A percentile compares a stretch with the other conserved stretches of the same genome.
Conservation (phyloP, 37 sponge, comb jelly and placozoan genomes). For the Eunapius fragilis region DNA sequence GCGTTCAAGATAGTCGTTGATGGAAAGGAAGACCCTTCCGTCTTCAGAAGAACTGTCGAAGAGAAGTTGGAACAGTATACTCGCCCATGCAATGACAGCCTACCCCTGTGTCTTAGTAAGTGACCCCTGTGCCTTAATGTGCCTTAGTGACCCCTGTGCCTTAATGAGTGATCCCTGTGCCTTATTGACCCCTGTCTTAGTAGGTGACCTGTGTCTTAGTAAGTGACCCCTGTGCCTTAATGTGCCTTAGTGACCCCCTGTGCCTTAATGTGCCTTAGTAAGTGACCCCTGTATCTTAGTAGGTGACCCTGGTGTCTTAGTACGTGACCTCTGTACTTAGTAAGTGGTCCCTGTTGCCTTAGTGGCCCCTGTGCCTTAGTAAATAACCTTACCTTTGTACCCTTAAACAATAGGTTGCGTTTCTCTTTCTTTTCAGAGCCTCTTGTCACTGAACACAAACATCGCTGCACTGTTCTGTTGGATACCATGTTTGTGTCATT, state of each 20-base stretch:
- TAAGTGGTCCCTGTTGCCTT: no score
- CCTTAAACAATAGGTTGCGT: no score
- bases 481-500: constrained; percentile 19
- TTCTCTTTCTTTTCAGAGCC: background rate
- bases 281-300: no score
- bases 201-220: background rate
- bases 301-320: no score
- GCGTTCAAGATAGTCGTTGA: background rate
- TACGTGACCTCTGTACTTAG: no score
- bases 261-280: background rate
- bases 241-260: background rate
- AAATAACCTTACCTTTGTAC: background rate
- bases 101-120: background rate
- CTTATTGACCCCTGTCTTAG: background rate
- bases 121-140: background rate
- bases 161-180: no score
- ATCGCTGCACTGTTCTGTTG: constrained; percentile 3
- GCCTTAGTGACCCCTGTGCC: no score
- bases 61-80: background rate
- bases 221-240: background rate
- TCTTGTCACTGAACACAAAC: background rate
- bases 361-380: background rate
- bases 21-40: no score
- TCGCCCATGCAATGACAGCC: background rate
- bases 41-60: background rate